Conservation (phyloP, 2,113 vertebrate genomes). For the Peromyscus leucopus region DNA sequence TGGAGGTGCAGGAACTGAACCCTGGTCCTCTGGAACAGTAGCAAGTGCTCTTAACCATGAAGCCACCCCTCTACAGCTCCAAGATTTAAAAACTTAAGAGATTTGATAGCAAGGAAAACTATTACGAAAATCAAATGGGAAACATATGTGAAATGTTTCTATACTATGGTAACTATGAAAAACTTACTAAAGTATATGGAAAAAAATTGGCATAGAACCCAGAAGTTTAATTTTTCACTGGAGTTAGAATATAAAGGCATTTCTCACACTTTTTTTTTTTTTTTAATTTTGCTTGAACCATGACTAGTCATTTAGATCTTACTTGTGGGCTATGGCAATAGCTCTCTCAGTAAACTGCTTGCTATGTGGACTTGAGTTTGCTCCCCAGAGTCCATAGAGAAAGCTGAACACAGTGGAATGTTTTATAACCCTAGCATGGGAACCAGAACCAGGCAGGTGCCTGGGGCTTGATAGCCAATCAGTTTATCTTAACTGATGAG, state of each 20-base stretch:
- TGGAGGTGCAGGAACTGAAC: background rate
- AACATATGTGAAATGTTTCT: background rate
- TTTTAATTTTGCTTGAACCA: background rate
- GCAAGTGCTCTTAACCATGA: background rate
- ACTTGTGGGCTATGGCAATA: background rate
- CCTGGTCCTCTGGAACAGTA: background rate
- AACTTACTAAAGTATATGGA: background rate
- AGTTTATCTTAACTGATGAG: background rate
- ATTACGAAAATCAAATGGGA: background rate
- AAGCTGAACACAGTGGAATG: background rate
- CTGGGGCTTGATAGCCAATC: background rate
- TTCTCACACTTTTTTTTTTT: background rate
- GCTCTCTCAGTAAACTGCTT: background rate
- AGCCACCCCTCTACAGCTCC: background rate
- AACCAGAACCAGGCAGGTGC: background rate
- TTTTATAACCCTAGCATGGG: background rate
- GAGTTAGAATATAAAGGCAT: background rate
- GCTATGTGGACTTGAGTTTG: background rate
- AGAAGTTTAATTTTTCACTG: background rate
- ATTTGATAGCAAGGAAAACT: background rate
- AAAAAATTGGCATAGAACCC: background rate
- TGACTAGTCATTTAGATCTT: background rate
- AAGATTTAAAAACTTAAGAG: background rate
- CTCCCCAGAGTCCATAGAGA: background rate
- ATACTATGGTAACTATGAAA: background rate